A percentile compares a stretch with the other conserved stretches of the same genome.
Conservation (phyloP, 2,888 invertebrate genomes). For the Heliconius charithonia region DNA sequence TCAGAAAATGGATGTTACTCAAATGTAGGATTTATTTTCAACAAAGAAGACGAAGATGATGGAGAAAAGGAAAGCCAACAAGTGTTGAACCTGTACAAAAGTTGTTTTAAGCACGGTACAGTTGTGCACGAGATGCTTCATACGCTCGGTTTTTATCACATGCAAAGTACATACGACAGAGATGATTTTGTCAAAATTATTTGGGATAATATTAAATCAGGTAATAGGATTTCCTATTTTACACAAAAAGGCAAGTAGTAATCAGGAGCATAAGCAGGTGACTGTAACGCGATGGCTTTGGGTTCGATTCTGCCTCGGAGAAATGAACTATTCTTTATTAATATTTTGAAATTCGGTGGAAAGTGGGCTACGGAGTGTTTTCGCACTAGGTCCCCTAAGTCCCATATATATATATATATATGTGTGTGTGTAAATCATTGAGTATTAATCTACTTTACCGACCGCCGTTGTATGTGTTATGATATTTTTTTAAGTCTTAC, state of each 20-base stretch:
- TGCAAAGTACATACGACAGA: constrained; percentile 90
- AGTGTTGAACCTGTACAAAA: constrained; percentile 81
- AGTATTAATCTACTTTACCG: not conserved
- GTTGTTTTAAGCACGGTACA: constrained; percentile 85
- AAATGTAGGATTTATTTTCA: constrained; percentile 66
- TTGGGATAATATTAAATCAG: constrained; percentile 87
- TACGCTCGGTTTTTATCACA: constrained; percentile 92
- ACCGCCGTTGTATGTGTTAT: not conserved
- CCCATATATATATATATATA: no score
- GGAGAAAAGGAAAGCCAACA: constrained; percentile 63
- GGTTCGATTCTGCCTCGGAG: no score
- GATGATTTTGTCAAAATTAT: constrained; percentile 89
- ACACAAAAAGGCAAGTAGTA: not conserved
- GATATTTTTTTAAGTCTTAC: not conserved
- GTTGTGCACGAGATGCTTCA: constrained; percentile 91
- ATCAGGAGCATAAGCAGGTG: no score
- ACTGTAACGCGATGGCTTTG: no score
- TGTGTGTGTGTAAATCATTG: no score
- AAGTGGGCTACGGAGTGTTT: no score
- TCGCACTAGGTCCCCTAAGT: no score
- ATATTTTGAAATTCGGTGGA: no score
- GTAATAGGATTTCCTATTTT: constrained; percentile 59
- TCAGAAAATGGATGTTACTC: constrained; percentile 83
- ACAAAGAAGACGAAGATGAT: constrained; percentile 60
- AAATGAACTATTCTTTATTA: no score